Evolutionary conservation across 2,888 invertebrate species (phyloP).

Genomic region (Chrysina gloriosa): DNA sequence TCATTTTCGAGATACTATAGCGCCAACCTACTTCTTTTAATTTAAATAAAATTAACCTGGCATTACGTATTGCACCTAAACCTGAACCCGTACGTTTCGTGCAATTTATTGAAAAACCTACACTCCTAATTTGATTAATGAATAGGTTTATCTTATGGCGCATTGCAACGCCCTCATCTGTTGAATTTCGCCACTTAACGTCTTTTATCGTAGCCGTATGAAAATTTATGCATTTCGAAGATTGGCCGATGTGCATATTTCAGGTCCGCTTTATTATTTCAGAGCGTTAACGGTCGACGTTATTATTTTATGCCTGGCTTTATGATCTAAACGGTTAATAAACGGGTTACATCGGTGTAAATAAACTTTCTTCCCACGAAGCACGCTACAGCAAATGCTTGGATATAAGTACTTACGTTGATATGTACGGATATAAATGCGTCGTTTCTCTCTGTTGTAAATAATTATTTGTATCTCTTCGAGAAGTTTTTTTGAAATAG

Average conservation of each 20-base stretch:
- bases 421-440: background rate
- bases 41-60: no score
- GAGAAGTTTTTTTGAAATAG: background rate
- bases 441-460: background rate
- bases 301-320: conserved; percentile 42
- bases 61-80: no score
- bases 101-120: conserved; percentile 17
- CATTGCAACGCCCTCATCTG: conserved; percentile 13
- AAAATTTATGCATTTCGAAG: conserved; percentile 27
- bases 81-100: background rate
- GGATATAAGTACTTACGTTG: background rate
- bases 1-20: no score
- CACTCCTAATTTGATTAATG: conserved; percentile 29
- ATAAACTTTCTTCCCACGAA: conserved; percentile 30
- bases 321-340: conserved; percentile 42
- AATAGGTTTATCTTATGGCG: conserved; percentile 18
- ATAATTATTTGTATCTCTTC: background rate
- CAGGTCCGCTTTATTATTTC: conserved; percentile 38
- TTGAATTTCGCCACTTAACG: conserved; percentile 30
- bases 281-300: conserved; percentile 39
- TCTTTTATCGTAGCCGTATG: conserved; percentile 17
- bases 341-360: conserved; percentile 24
- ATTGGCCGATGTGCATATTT: conserved; percentile 26
- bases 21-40: no score
- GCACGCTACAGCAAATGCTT: background rate